A percentile compares a stretch with the other conserved stretches of the same genome.
Evolutionary conservation across 2,113 vertebrate genomes (phyloP).

Genomic region (Sclerurus mexicanus): DNA sequence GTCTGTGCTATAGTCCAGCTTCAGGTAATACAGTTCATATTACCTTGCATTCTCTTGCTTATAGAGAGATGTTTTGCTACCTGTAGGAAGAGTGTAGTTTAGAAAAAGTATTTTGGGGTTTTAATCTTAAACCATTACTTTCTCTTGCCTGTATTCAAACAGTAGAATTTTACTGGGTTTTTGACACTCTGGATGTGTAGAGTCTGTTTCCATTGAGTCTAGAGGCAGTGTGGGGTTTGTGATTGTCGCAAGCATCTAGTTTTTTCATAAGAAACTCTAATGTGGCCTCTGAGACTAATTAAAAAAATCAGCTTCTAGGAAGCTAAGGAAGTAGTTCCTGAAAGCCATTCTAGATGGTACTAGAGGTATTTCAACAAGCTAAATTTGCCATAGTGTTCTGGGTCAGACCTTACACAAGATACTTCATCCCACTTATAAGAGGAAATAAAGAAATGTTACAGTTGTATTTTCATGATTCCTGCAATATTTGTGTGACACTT

Average conservation of each 20-base stretch:
- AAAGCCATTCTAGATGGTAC: neutral
- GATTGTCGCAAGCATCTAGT: neutral
- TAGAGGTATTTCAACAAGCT: neutral
- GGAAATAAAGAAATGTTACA: neutral
- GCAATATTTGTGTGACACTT: neutral
- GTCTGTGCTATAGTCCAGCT: neutral
- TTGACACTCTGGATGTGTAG: neutral
- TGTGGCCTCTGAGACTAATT: neutral
- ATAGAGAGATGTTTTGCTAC: neutral
- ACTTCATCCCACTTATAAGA: neutral
- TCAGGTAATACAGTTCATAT: neutral
- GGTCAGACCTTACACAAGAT: neutral
- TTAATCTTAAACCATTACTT: neutral
- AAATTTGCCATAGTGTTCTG: neutral
- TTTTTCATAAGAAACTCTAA: neutral
- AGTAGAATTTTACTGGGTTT: neutral
- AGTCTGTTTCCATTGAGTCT: neutral
- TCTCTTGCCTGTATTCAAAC: neutral
- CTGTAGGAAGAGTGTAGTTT: neutral
- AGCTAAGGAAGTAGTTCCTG: neutral
- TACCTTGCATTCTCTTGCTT: neutral
- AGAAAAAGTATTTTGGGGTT: neutral
- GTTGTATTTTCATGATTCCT: neutral
- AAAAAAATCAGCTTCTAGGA: neutral
- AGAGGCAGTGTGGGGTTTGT: neutral